A percentile compares a stretch with the other conserved stretches of the same genome.
Evolutionary conservation across 2,113 vertebrate species (phyloP).

Genomic region (Coptodon bakossiorum): DNA sequence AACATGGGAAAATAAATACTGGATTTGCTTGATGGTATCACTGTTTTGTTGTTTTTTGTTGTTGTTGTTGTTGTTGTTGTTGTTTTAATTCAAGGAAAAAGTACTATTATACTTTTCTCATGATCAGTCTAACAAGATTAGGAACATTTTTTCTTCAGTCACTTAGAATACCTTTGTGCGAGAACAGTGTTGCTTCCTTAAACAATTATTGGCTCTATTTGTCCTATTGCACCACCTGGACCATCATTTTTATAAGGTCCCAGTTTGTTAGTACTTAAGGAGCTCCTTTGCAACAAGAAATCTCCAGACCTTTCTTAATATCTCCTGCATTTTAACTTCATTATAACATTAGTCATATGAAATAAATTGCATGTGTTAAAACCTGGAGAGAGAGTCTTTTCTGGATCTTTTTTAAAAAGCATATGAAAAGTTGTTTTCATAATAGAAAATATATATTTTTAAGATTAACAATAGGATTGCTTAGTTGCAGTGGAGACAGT

Average conservation of each 20-base stretch:
- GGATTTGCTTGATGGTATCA: background rate
- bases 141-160: background rate
- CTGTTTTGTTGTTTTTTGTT: background rate
- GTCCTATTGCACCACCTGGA: background rate
- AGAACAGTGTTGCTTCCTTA: background rate
- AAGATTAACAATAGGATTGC: background rate
- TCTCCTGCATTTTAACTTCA: background rate
- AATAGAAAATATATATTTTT: background rate
- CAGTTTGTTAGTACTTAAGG: background rate
- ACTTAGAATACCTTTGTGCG: background rate
- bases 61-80: no score
- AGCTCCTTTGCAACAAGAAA: background rate
- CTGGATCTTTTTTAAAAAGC: background rate
- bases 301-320: background rate
- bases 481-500: background rate
- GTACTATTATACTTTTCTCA: rapidly evolving
- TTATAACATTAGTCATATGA: background rate
- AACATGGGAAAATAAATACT: background rate
- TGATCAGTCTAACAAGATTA: background rate
- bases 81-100: background rate
- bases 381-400: background rate
- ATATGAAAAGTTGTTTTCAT: background rate
- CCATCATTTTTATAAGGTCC: background rate
- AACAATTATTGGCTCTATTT: background rate
- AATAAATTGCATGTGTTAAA: background rate